These are phyloP conservation scores for Pseudeuparius sepicola DNA, from an alignment of 2,888 invertebrate species.

Conservation along the genomic window DNA sequence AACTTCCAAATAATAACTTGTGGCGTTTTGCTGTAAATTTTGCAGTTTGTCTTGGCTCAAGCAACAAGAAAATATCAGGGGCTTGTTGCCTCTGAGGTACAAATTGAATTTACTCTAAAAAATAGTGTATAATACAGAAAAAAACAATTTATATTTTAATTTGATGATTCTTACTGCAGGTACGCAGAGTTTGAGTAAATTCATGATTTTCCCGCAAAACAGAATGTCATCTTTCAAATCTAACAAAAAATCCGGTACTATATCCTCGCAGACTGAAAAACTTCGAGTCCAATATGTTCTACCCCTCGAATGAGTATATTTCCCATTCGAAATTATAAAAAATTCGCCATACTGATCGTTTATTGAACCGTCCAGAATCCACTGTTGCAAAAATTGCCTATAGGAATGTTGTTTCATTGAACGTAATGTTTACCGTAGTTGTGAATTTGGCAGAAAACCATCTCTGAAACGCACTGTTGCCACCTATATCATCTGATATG, in stretches of 20 bases:
- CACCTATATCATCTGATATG: no score
- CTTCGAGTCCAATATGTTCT: constrained; percentile 61
- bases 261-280: constrained; percentile 42
- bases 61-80: constrained; percentile 34
- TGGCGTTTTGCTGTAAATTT: constrained; percentile 29
- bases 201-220: constrained; percentile 64
- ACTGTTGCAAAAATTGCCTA: constrained; percentile 62
- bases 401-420: no score
- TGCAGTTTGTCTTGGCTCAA: constrained; percentile 32
- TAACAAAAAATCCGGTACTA: constrained; percentile 59
- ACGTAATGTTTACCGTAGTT: no score
- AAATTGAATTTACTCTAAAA: constrained; percentile 34
- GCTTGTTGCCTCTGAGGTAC: constrained; percentile 33
- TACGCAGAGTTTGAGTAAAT: constrained; percentile 58
- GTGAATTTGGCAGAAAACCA: no score
- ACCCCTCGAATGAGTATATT: constrained; percentile 52
- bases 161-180: constrained; percentile 45
- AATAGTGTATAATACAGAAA: constrained; percentile 8
- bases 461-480: no score
- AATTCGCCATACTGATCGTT: constrained; percentile 77
- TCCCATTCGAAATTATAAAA: constrained; percentile 63
- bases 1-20: constrained; percentile 34
- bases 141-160: constrained; percentile 6
- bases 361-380: constrained; percentile 77
- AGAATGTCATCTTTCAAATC: constrained; percentile 55